phyloP scores from a whole-genome alignment of 2,113 vertebrate species.

The Pao palembangensis region DNA sequence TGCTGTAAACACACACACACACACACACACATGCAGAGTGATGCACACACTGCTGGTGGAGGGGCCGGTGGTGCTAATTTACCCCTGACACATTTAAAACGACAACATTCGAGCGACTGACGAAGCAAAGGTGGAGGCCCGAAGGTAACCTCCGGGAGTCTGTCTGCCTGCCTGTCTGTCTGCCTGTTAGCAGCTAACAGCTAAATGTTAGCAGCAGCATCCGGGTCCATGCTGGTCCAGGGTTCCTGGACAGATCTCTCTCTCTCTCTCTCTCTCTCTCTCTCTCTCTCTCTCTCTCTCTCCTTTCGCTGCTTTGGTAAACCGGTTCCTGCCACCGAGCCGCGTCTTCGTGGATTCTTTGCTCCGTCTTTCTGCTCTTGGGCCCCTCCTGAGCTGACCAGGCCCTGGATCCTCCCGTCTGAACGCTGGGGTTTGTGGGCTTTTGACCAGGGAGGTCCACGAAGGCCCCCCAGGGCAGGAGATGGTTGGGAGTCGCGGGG shows the following conservation, averaged over 20 bases:
- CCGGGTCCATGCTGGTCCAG: too few relatives aligned
- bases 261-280: too few relatives aligned
- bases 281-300: too few relatives aligned
- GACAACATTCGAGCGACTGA: too few relatives aligned
- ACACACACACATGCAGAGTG: conserved; percentile 16
- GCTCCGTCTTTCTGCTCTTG: not conserved
- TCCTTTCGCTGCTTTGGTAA: too few relatives aligned
- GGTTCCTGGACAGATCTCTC: too few relatives aligned
- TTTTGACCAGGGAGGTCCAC: conserved; percentile 65
- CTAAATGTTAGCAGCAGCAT: too few relatives aligned
- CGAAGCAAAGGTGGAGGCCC: too few relatives aligned
- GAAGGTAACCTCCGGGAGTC: too few relatives aligned
- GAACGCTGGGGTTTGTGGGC: conserved; percentile 37
- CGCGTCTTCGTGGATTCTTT: not conserved
- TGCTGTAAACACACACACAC: conserved; percentile 51
- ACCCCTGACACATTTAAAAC: conserved; percentile 17
- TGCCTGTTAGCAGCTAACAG: too few relatives aligned
- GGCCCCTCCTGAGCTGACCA: conserved; percentile 15
- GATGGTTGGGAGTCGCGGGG: conserved; percentile 60
- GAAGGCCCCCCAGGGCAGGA: conserved; percentile 64
- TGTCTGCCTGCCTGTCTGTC: too few relatives aligned
- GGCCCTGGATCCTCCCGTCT: conserved; percentile 33
- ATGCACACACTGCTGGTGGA: conserved; percentile 41
- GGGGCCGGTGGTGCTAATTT: conserved; percentile 48
- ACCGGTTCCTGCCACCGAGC: too few relatives aligned